Conservation (phyloP, 2,888 invertebrate genomes). For the Drosophila mercatorum region DNA sequence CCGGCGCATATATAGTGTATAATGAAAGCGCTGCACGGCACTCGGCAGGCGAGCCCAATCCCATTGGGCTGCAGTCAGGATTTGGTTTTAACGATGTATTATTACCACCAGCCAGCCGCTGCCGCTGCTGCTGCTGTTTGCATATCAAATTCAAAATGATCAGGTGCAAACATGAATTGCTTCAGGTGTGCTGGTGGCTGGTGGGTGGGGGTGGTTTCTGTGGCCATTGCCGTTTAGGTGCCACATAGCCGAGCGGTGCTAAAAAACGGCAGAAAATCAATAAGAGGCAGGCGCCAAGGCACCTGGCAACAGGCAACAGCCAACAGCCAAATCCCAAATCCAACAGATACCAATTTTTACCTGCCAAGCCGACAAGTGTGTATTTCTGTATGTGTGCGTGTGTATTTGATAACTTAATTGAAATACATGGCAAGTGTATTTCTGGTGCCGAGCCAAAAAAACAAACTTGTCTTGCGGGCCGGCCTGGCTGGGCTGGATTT, state of each 20-base stretch:
- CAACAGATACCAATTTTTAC: conserved; percentile 40
- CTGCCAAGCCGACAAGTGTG: conserved; percentile 23
- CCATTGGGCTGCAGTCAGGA: conserved; percentile 8
- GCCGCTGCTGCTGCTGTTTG: conserved; percentile 62
- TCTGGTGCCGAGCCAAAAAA: conserved; percentile 57
- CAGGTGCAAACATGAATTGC: conserved; percentile 74
- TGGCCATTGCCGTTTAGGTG: conserved; percentile 11
- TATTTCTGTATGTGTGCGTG: conserved; percentile 25
- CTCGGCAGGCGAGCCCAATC: not conserved
- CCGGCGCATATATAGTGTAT: conserved; percentile 46
- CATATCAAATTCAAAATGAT: conserved; percentile 76
- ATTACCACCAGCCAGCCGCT: conserved; percentile 43
- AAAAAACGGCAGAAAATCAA: conserved; percentile 66
- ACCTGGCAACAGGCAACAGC: conserved; percentile 69
- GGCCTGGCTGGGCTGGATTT: conserved; percentile 47
- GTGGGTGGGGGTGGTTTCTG: too few species aligned
- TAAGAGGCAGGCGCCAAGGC: conserved; percentile 59
- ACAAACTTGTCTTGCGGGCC: conserved; percentile 38
- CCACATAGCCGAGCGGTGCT: conserved; percentile 27
- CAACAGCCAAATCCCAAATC: conserved; percentile 31
- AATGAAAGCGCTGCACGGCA: conserved; percentile 43
- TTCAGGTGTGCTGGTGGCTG: not conserved
- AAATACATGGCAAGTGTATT: conserved; percentile 68
- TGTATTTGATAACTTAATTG: conserved; percentile 78
- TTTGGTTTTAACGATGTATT: conserved; percentile 61